A percentile compares a stretch with the other conserved stretches of the same genome.
Evolutionary conservation across 2,797 vertebrate species (phyloP).

Genomic region (Esox masquinongy): DNA sequence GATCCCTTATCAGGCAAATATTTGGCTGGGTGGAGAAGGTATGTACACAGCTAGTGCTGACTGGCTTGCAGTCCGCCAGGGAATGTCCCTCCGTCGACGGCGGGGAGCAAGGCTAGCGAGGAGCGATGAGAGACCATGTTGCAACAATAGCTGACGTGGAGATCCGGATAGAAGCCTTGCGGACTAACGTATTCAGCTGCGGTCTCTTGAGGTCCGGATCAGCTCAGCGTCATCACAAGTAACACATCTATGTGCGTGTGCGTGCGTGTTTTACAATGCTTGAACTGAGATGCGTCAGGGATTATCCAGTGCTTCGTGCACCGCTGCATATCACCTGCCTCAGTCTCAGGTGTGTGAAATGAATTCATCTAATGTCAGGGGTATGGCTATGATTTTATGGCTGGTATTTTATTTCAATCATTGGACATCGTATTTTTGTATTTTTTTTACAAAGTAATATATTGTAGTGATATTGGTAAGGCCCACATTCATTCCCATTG

Average conservation of each 20-base stretch:
- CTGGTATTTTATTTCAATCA: not conserved
- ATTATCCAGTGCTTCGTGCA: not conserved
- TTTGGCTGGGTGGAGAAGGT: conserved; percentile 33
- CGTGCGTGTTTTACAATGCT: not conserved
- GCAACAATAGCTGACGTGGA: conserved; percentile 63
- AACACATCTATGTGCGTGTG: not conserved
- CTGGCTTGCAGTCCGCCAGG: conserved; percentile 38
- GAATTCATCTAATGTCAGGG: not conserved
- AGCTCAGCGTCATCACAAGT: not conserved
- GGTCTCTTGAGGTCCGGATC: not conserved
- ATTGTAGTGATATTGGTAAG: not conserved
- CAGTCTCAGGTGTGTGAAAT: not conserved
- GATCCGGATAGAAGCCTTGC: conserved; percentile 25
- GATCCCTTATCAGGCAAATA: conserved; percentile 43
- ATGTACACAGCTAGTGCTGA: conserved; percentile 26
- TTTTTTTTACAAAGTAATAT: not conserved
- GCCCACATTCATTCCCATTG: conserved; percentile 23
- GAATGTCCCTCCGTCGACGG: conserved; percentile 15
- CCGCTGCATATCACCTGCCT: conserved; percentile 7
- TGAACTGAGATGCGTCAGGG: not conserved
- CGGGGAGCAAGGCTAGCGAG: conserved; percentile 42
- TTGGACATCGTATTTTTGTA: not conserved
- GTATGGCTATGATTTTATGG: too few species aligned
- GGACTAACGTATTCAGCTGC: not conserved
- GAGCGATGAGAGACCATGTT: conserved; percentile 24